Base-by-base conservation (phyloP, 35 echinoderm and acorn worm species). In the Hemicentrotus pulcherrimus region DNA sequence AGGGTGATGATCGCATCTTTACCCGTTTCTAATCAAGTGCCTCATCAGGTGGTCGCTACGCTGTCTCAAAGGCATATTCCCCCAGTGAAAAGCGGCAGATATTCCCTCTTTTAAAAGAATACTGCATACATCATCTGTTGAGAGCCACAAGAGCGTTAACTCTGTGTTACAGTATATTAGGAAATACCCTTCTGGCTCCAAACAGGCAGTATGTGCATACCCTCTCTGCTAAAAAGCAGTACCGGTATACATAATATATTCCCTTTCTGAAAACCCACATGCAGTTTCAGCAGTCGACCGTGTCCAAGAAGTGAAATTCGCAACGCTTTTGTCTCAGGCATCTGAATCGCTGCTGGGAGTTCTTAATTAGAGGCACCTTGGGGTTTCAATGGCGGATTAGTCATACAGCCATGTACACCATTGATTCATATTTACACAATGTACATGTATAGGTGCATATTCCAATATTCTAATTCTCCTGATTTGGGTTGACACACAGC, bases 341-440 rank as follows among this genome's bases (percentile, higher is more conserved):
- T n/a, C 28, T 15, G 65, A n/a, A 78, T 7, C 65, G 4, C 22
- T 78, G 22, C 65, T 78, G 19, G 28, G 65, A 78, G 2, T 4
- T n/a, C 65, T 78, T 78, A 78, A 78, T 78, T 78, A 78, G 65
- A 78, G 6, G 28, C 65, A 78, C 65, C 65, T 78, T 78, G 65
- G 65, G 65, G 65, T 28, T 78, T 78, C 65, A 78, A 78, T 78
- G 65, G 65, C 65, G 65, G 65, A 78, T 78, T 78, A 78, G 65
- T 78, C 65, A 78, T 78, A 78, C 7, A n/a, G 65, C 19, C 22
- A 78, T 28, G 9, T 4, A 78, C 19, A 78, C 19, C 18, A n/a
- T 78, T 78, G 65, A 78, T 78, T 78, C 65, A 78, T 78, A 78
- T 78, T 78, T n/a, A n/a, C 65, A 78, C 65, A 78, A 78, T 78